A percentile compares a stretch with the other conserved stretches of the same genome.
Conservation (phyloP, 2,113 vertebrate species). For the Microcebus lehilahytsara region DNA sequence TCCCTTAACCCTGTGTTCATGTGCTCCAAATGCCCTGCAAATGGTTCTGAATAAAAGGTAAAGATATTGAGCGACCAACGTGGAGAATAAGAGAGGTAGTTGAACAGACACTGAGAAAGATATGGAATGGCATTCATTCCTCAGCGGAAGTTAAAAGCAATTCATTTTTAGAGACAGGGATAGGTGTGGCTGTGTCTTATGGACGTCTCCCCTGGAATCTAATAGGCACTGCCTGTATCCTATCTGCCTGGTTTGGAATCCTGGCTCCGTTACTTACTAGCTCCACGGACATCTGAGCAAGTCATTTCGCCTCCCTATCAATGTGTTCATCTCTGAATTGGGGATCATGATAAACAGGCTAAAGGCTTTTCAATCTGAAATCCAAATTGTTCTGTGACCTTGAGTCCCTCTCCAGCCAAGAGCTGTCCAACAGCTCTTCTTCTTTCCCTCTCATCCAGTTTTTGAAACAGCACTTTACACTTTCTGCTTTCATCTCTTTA, state of each 20-base stretch:
- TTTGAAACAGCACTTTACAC: background rate
- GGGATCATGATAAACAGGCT: background rate
- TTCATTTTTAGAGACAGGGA: background rate
- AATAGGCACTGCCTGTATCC: no score
- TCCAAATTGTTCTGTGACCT: background rate
- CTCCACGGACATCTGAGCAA: background rate
- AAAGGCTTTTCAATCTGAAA: background rate
- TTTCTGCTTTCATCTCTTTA: conserved; percentile 25
- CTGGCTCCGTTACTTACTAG: background rate
- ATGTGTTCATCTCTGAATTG: conserved; percentile 24
- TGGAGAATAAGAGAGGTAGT: background rate
- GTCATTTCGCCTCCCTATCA: background rate
- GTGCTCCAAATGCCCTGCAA: background rate
- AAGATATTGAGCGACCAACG: background rate
- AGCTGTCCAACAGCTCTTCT: background rate
- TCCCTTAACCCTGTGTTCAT: background rate
- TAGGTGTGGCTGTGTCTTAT: background rate
- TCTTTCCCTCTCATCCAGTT: background rate
- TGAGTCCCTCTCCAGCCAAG: background rate
- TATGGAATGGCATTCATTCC: background rate
- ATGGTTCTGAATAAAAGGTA: background rate
- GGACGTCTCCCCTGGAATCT: background rate
- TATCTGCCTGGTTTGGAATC: background rate
- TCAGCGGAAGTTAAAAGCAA: background rate
- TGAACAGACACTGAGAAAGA: background rate